Conservation (phyloP, 1,140 invertebrate species). For the Oryctes rhinoceros region DNA sequence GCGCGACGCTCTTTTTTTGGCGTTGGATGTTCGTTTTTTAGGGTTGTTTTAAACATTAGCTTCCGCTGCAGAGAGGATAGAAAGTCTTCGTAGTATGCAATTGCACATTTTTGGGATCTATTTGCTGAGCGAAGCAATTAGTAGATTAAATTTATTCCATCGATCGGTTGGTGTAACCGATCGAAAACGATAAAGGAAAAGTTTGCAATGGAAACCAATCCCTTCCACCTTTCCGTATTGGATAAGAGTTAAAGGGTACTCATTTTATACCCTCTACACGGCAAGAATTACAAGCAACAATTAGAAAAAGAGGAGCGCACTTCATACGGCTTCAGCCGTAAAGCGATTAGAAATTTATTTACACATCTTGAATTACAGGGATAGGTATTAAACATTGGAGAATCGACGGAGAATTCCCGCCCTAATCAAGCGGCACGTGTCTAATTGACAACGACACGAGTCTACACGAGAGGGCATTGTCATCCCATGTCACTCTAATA, state of each 20-base stretch:
- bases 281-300: too few relatives aligned
- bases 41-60: not conserved
- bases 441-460: slow-evolving; percentile 59
- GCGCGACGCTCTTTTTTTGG: not conserved
- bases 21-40: not conserved
- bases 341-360: slow-evolving; percentile 37
- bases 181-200: too few relatives aligned
- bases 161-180: too few relatives aligned
- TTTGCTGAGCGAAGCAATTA: too few relatives aligned
- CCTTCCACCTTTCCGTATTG: too few relatives aligned
- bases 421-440: slow-evolving; percentile 51
- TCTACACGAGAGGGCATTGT: slow-evolving; percentile 56
- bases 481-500: slow-evolving; percentile 58
- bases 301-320: too few relatives aligned
- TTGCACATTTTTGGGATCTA: too few relatives aligned
- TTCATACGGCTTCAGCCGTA: not conserved
- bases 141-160: too few relatives aligned
- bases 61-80: not conserved
- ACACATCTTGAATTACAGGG: slow-evolving; percentile 14
- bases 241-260: too few relatives aligned
- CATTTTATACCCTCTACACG: not conserved
- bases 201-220: too few relatives aligned
- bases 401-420: slow-evolving; percentile 32
- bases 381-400: slow-evolving; percentile 1
- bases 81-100: too few relatives aligned